Evolutionary conservation across 2,888 invertebrate species (phyloP).

Genomic region (Limulus polyphemus): DNA sequence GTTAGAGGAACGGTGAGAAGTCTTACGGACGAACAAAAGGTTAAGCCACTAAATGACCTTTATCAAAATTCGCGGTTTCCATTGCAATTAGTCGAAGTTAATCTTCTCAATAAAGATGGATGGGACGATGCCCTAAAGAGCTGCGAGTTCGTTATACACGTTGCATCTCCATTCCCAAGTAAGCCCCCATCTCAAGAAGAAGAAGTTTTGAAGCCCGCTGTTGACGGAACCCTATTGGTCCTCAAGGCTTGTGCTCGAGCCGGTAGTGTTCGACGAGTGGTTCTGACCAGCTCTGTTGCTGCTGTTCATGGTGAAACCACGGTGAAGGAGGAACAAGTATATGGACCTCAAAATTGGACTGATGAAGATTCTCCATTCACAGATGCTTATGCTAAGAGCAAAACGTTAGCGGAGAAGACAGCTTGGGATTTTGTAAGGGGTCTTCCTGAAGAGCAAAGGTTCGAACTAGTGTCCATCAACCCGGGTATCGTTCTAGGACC

Average conservation of each 20-base stretch:
- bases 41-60: slow-evolving; percentile 32
- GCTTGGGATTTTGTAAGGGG: slow-evolving; percentile 42
- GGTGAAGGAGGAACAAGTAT: slow-evolving; percentile 30
- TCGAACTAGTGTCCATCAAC: slow-evolving; percentile 26
- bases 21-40: slow-evolving; percentile 35
- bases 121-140: slow-evolving; percentile 34
- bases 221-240: slow-evolving; percentile 41
- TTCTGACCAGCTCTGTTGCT: slow-evolving; percentile 42
- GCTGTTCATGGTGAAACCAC: slow-evolving; percentile 35
- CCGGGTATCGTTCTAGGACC: slow-evolving; percentile 42
- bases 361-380: slow-evolving; percentile 28
- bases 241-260: slow-evolving; percentile 39
- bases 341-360: slow-evolving; percentile 36
- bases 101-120: neutral
- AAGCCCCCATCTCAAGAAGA: slow-evolving; percentile 31
- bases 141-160: slow-evolving; percentile 39
- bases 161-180: slow-evolving; percentile 38
- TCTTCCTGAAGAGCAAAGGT: slow-evolving; percentile 23
- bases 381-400: slow-evolving; percentile 37
- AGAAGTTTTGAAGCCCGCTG: slow-evolving; percentile 39
- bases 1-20: slow-evolving; percentile 42
- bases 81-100: neutral
- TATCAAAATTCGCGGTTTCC: too few relatives aligned
- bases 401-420: slow-evolving; percentile 41
- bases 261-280: slow-evolving; percentile 40